Evolutionary conservation across 2,888 invertebrate genomes (phyloP), one percentile per base, ranked within the genome.

Genomic region (Platyscelio sp.): DNA sequence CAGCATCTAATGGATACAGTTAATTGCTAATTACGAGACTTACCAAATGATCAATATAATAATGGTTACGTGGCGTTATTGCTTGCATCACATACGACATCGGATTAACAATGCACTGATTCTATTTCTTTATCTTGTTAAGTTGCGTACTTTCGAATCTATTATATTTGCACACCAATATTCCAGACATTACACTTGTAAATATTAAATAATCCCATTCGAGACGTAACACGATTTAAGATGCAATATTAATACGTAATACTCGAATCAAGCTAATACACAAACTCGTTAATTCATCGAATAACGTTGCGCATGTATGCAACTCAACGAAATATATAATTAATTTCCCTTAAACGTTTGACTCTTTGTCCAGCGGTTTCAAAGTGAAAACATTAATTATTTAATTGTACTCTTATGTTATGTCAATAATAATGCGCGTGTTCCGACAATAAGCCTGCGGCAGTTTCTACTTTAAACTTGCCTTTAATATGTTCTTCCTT

Each of bases 21-120:
- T 93, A 93, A 93, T 93, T 93, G 93, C 93, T 93, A 93, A 93
- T 93, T 93, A 93, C 93, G 93, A 93, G 92, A 92, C 93, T 92
- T 92, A 92, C 92, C 92, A 91, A 93, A 93, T 93, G 93, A 93
- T 93, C 93, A 93, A 93, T 93, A 93, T 92, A 90, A 88, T 89
- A 91, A 92, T 90, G 92, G 91, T 91, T 91, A 87, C 90, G 91
- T 88, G 88, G 86, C 86, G 72, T 79, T 71, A 84, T 82, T 84
- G 71, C 72, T 77, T 72, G 82, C 72, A 72, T 72, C 72, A 72
- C 72, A 72, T 54, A 72, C 70, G 71, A 77, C 71, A 46, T 24
- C 56, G 18, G 67, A 72, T 82, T 71, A 82, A 76, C 71, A 82
- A 71, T 51, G 38, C 54, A 38, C 18, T 63, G 43, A 75, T 70